phyloP scores from a whole-genome alignment of 2,888 invertebrate species.

The Cabera pusaria region DNA sequence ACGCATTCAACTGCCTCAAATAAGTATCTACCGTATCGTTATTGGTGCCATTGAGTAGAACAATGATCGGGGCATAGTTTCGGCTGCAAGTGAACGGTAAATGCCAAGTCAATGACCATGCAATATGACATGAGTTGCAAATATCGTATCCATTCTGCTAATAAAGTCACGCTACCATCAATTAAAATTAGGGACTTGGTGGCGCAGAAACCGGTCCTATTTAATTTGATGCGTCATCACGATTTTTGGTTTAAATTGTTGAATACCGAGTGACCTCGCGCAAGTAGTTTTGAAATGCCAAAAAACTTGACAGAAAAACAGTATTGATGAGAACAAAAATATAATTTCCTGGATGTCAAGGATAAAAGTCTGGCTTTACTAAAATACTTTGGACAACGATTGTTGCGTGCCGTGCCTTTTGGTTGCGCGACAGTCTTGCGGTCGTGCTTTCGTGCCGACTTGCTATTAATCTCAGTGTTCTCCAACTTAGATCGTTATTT shows the following conservation, averaged over 20 bases:
- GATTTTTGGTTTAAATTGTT: slow-evolving; percentile 19
- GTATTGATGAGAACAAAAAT: slow-evolving; percentile 10
- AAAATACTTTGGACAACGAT: slow-evolving; percentile 26
- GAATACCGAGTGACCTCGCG: slow-evolving; percentile 28
- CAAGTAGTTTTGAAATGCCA: slow-evolving; percentile 12
- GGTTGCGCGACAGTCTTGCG: slow-evolving; percentile 33
- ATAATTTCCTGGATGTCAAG: slow-evolving; percentile 45
- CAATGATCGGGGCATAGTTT: slow-evolving; percentile 40
- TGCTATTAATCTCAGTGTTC: slow-evolving; percentile 50
- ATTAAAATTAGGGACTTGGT: slow-evolving; percentile 46
- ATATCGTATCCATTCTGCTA: slow-evolving; percentile 58
- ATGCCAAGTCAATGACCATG: slow-evolving; percentile 66
- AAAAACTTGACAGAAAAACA: slow-evolving; percentile 19
- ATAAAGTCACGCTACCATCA: slow-evolving; percentile 47
- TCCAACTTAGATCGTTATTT: slow-evolving; percentile 42
- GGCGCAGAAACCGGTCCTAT: slow-evolving; percentile 24
- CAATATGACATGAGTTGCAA: slow-evolving; percentile 56
- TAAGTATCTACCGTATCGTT: no score
- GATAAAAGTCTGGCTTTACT: slow-evolving; percentile 26
- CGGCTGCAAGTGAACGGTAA: slow-evolving; percentile 55
- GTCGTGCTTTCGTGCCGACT: slow-evolving; percentile 42
- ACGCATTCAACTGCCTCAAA: no score
- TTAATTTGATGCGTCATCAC: slow-evolving; percentile 24
- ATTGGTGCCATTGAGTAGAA: slow-evolving; percentile 13
- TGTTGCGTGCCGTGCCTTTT: slow-evolving; percentile 40